Evolutionary conservation across 2,113 vertebrate genomes (phyloP).

Genomic region (Trichechus manatus): DNA sequence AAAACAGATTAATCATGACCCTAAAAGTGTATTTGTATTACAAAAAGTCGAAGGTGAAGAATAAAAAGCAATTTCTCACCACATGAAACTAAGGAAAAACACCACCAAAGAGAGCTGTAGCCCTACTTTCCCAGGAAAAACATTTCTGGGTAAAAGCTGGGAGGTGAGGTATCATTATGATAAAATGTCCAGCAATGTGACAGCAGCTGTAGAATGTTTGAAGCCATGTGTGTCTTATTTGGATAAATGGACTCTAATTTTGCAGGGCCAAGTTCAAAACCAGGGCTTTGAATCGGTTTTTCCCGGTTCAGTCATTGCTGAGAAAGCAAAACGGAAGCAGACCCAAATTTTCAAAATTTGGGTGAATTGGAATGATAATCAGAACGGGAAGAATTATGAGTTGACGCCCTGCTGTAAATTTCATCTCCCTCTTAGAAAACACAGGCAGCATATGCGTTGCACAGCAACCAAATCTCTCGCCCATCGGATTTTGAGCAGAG

Average conservation of each 20-base stretch:
- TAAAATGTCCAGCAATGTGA: accelerated
- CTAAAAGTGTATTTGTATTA: constrained; percentile 32
- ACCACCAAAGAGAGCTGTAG: neutral
- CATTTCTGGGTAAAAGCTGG: constrained; percentile 44
- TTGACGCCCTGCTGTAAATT: too few species aligned
- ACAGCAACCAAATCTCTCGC: too few species aligned
- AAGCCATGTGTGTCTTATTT: neutral
- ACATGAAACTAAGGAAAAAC: constrained; percentile 30
- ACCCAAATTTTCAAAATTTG: too few species aligned
- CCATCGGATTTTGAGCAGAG: too few species aligned
- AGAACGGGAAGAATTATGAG: too few species aligned
- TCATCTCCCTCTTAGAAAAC: too few species aligned
- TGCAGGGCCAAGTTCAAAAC: neutral
- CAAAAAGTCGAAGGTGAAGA: constrained; percentile 74
- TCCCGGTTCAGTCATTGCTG: too few species aligned
- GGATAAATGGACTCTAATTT: neutral
- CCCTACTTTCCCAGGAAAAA: constrained; percentile 25
- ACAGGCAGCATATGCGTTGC: too few species aligned
- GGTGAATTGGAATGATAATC: too few species aligned
- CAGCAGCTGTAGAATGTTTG: neutral
- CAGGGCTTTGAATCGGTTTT: too few species aligned
- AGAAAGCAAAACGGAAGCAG: too few species aligned
- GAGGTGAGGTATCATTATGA: neutral
- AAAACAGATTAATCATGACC: constrained; percentile 81
- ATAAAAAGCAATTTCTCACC: constrained; percentile 75